These are phyloP conservation scores for Prionailurus bengalensis DNA, from an alignment of 2,113 vertebrate species.

Conservation along the genomic window DNA sequence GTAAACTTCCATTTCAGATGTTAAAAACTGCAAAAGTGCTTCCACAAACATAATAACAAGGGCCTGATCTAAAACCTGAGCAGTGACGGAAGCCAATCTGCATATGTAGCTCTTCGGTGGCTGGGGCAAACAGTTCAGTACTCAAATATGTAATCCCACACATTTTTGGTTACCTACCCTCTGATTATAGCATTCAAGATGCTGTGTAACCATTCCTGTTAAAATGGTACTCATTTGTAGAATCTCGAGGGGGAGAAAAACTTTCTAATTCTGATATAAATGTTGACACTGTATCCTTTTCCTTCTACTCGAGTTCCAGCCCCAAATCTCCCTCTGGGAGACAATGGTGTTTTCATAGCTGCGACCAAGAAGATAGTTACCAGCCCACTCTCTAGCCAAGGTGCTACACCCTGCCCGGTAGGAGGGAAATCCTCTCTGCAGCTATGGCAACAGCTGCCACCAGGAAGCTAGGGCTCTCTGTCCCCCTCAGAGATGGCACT, in stretches of 20 bases:
- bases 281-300: constrained; percentile 12
- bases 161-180: not conserved
- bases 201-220: constrained; percentile 22
- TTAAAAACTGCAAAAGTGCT: constrained; percentile 45
- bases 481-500: not conserved
- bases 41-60: constrained; percentile 27
- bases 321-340: not conserved
- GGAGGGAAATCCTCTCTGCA: not conserved
- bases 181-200: constrained; percentile 6
- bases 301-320: not conserved
- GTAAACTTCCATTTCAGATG: constrained; percentile 40
- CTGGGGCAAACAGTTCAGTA: not conserved
- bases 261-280: constrained; percentile 7
- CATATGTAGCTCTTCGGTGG: not conserved
- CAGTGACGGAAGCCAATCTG: constrained; percentile 6
- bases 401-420: not conserved
- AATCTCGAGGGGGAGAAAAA: not conserved
- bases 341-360: constrained; percentile 11
- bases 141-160: constrained; percentile 1
- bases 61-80: constrained; percentile 56
- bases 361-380: not conserved
- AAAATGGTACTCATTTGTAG: not conserved
- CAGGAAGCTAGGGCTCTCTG: not conserved
- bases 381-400: not conserved
- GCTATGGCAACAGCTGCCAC: not conserved